Evolutionary conservation across 1,140 invertebrate species (phyloP).

Genomic region (Phenacoccus solenopsis): DNA sequence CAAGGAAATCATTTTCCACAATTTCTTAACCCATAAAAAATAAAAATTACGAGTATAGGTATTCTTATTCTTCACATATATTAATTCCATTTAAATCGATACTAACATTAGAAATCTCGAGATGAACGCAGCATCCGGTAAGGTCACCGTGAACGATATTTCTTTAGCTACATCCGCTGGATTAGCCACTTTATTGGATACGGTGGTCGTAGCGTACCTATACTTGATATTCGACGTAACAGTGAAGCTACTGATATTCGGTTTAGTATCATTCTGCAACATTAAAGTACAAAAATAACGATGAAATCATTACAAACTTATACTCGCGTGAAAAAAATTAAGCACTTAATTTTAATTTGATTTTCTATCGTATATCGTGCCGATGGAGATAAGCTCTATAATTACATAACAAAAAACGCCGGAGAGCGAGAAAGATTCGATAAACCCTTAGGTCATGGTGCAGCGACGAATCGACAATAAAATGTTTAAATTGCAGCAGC

Average conservation of each 20-base stretch:
- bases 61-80: too few relatives aligned
- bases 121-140: conserved; percentile 51
- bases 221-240: conserved; percentile 42
- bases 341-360: too few relatives aligned
- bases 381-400: too few relatives aligned
- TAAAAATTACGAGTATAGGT: too few relatives aligned
- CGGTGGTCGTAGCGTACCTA: conserved; percentile 44
- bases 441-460: neutral
- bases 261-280: conserved; percentile 13
- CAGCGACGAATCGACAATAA: neutral
- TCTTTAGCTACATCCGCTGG: conserved; percentile 42
- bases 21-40: too few relatives aligned
- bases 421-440: too few relatives aligned
- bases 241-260: conserved; percentile 38
- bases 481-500: neutral
- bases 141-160: conserved; percentile 43
- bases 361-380: too few relatives aligned
- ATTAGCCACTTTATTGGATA: conserved; percentile 44
- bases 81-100: too few relatives aligned
- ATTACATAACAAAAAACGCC: too few relatives aligned
- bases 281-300: neutral
- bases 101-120: conserved; percentile 47
- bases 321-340: too few relatives aligned
- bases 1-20: too few relatives aligned
- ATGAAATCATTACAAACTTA: neutral